Conservation (phyloP, 1,140 invertebrate genomes). For the Subanguina moxae region DNA sequence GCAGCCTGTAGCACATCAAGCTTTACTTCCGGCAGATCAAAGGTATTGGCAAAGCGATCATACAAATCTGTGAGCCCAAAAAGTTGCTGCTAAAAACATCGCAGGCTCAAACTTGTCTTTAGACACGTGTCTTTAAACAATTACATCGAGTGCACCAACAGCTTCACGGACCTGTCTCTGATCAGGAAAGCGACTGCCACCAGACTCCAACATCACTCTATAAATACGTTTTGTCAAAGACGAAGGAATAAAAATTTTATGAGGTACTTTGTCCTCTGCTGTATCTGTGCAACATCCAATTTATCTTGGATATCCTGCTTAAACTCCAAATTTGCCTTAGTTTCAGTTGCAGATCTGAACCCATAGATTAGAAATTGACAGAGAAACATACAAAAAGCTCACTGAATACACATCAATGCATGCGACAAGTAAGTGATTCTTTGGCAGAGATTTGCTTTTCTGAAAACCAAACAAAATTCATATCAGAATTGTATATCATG, state of each 20-base stretch:
- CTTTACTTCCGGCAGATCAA: conserved; percentile 58
- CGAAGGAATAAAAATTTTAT: conserved; percentile 7
- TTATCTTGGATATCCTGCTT: conserved; percentile 88
- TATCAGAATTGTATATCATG: too few species aligned
- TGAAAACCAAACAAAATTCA: conserved; percentile 55
- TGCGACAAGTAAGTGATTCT: conserved; percentile 83
- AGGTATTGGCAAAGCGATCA: conserved; percentile 63
- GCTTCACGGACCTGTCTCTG: too few species aligned
- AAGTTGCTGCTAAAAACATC: conserved; percentile 15
- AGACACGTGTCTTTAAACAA: background rate
- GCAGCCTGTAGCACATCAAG: conserved; percentile 65
- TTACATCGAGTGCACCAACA: background rate
- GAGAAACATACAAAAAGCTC: too few species aligned
- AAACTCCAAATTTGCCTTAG: conserved; percentile 71
- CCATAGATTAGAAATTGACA: too few species aligned
- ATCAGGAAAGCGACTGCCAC: too few species aligned
- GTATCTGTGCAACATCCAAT: conserved; percentile 67
- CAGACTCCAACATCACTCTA: too few species aligned
- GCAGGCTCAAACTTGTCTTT: too few species aligned
- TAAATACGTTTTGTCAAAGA: background rate
- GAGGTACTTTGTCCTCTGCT: conserved; percentile 43
- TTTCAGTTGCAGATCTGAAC: conserved; percentile 60
- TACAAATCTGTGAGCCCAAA: conserved; percentile 63
- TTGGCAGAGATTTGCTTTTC: conserved; percentile 60
- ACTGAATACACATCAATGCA: conserved; percentile 76